Evolutionary conservation across 2,797 vertebrate genomes (phyloP).

Genomic region (Helicolenus hilgendorfi): DNA sequence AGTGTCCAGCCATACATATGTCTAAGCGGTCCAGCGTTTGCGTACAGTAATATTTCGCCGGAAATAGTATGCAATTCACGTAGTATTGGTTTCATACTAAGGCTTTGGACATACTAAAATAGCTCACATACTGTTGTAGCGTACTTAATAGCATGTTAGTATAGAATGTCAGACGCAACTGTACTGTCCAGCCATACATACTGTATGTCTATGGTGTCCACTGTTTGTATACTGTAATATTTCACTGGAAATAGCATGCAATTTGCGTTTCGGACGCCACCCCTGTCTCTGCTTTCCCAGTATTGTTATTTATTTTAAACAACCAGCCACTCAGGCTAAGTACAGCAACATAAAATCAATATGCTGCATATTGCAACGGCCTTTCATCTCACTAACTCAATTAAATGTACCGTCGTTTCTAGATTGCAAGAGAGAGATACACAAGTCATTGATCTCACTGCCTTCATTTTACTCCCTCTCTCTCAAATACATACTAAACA

Average conservation of each 20-base stretch:
- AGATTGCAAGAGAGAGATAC: constrained; percentile 32
- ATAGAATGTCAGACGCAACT: rapidly evolving
- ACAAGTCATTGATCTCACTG: constrained; percentile 35
- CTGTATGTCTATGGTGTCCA: too few relatives aligned
- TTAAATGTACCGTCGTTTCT: constrained; percentile 52
- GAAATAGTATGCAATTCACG: too few relatives aligned
- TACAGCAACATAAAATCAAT: constrained; percentile 51
- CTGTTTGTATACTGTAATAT: too few relatives aligned
- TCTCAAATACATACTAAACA: not conserved
- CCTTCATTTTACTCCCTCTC: constrained; percentile 10
- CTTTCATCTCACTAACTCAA: constrained; percentile 62
- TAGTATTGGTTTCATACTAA: too few relatives aligned
- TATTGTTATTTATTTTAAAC: constrained; percentile 45
- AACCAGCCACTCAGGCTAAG: constrained; percentile 37
- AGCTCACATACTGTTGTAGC: too few relatives aligned
- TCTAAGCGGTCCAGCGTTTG: too few relatives aligned
- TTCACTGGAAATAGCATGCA: too few relatives aligned
- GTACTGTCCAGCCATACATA: too few relatives aligned
- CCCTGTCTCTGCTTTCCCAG: not conserved
- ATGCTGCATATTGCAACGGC: constrained; percentile 28
- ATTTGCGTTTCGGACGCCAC: too few relatives aligned
- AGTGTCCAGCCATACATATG: not conserved
- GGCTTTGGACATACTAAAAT: too few relatives aligned
- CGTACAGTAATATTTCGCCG: too few relatives aligned
- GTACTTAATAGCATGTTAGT: too few relatives aligned